Base-by-base conservation (phyloP, 2,797 vertebrate species). In the Sebastes kiyomatsui region DNA sequence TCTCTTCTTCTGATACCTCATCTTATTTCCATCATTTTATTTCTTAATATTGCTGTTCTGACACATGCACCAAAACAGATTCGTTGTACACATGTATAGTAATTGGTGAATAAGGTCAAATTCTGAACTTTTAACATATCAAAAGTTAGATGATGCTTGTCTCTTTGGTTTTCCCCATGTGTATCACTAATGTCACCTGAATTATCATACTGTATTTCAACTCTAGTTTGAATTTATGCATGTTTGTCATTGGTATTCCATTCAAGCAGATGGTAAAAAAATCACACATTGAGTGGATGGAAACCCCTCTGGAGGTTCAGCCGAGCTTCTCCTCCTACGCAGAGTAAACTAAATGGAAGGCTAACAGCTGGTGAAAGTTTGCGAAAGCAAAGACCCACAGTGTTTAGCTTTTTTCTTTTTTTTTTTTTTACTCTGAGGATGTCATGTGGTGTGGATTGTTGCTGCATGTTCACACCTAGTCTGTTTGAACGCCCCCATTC, bases 321-420 rank as follows among this genome's bases (percentile, higher is more conserved):
- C 46, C 30, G 22, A 66, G 52, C 58, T 82, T 59, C 22, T 75
- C 68, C 67, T 55, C 85, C 81, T 73, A 86, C 81, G 72, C 83
- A 78, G 27, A 80, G 69, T 54, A 25, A 67, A 80, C 7, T 38
- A 25, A 72, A 70, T 66, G 22, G 42, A 61, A 46, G 23, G 14
- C 42, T 38, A 81, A 77, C 75, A 83, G 70, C 75, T 84, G 75
- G 55, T 33, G 69, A 60, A 71, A 35, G 74, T 77, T 77, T 68
- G 56, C 69, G 52, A 68, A 60, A 82, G 69, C 9, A 67, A 67
- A 72, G 16, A 20, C 33, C 4, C 16, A 14, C n/a, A 46, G 64
- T 28, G n/a, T 49, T 49, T 20, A 49, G 46, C 46, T 49, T 49
- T 49, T 20, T 49, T 49, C 7, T 20, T 20, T 20, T 49, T 20